Evolutionary conservation across 2,797 vertebrate species (phyloP), one percentile per base, ranked within the genome.

Genomic region (Crocidura indochinensis): DNA sequence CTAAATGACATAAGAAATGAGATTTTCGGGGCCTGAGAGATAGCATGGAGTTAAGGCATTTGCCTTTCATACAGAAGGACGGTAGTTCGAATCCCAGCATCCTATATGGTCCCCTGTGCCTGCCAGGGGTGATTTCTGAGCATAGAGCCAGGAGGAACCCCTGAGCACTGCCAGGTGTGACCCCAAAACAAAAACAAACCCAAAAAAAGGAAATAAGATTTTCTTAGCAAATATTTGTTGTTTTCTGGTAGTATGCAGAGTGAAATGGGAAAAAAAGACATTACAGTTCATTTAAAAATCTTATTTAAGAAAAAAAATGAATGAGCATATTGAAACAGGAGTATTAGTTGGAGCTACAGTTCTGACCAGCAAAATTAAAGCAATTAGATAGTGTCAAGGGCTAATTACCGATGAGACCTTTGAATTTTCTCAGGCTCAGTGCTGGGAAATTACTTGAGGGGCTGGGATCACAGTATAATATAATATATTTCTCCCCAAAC

Each of bases 361-460:
- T 90, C 80, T 88, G 73, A 47, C 90, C 29, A 60, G 68, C 38
- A 93, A 91, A 88, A 91, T 85, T 77, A 78, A 93, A 96, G 83
- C 53, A 92, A 74, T 90, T 86, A 89, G 75, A 71, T 9, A 82
- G 60, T 90, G 76, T 91, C 88, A 81, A 47, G 49, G 68, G 15
- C 60, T 84, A 74, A 85, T 77, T 69, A 84, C 65, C 72, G 44
- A 87, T 64, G 49, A 69, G 76, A 51, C 31, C 0, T 71, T 10
- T 84, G 67, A 56, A 31, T 1, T 17, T 81, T 88, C 26, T 86
- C 22, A 68, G 68, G 19, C 69, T 84, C 56, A 68, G 83, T 82
- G 38, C 27, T 68, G 17, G 62, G 49, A 90, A 91, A 71, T 87
- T 73, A 77, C 74, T 80, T 60, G 24, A 84, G 69, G 29, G 10